A percentile compares a stretch with the other conserved stretches of the same genome.
Conservation (phyloP, 2,113 vertebrate species). For the Narcine bancroftii region DNA sequence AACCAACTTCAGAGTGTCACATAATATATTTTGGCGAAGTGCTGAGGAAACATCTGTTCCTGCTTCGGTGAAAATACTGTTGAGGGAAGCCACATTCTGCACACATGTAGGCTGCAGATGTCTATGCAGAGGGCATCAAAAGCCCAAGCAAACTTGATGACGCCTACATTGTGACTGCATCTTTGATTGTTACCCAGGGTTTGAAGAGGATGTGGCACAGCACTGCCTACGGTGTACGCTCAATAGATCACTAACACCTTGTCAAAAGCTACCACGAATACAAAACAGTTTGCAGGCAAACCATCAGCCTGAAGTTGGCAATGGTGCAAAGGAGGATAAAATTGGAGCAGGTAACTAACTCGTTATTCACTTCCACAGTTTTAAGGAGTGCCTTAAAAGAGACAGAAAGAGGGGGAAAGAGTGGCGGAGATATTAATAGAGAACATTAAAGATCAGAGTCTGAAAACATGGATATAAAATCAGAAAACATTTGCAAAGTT, state of each 20-base stretch:
- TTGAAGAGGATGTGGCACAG: background rate
- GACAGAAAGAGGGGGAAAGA: background rate
- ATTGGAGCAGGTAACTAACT: background rate
- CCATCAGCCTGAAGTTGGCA: background rate
- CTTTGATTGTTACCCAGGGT: background rate
- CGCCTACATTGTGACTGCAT: background rate
- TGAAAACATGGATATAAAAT: background rate
- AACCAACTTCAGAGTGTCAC: background rate
- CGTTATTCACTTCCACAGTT: background rate
- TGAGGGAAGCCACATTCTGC: background rate
- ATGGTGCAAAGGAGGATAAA: background rate
- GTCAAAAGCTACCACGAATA: background rate
- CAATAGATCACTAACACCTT: background rate
- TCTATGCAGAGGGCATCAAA: background rate
- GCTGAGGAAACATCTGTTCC: conserved; percentile 7
- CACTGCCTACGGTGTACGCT: background rate
- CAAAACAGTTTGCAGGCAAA: background rate
- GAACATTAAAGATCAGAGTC: background rate
- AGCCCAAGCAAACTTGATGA: background rate
- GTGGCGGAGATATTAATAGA: too few species aligned
- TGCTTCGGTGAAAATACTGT: background rate
- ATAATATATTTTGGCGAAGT: background rate
- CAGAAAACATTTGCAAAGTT: too few species aligned
- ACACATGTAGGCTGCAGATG: background rate
- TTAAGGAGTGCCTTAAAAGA: background rate